Base-by-base conservation (phyloP, 2,888 invertebrate species). In the Amaurobius ferox region DNA sequence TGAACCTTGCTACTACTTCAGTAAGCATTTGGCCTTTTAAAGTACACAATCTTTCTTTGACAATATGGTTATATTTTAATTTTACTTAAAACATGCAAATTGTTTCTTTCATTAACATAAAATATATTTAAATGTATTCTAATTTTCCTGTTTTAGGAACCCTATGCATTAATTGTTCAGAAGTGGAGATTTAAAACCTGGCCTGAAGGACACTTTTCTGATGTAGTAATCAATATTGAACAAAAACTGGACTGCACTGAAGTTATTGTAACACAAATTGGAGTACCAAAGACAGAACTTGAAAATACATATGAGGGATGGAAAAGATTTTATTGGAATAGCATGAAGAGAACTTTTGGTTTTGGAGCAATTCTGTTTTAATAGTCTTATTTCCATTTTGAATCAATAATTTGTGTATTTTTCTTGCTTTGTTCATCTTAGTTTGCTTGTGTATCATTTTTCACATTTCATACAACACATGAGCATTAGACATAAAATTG, bases 131-230 rank as follows among this genome's bases (percentile, higher is more conserved):
- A 11, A 13, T 9, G 13, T 9, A n/a, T 48, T 6, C 48, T 48
- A 5, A 7, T 7, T 48, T 48, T 48, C 48, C 3, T 48, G 6
- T 64, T 64, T 29, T 48, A 79, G 79, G 74, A 68, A 5, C 96
- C 96, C 0, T 94, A 94, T 44, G 94, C 95, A 91, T 95, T 94
- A 92, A 96, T 99, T 79, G 94, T 94, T 0, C 96, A 98, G 92
- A 94, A 93, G 89, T 99, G 99, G 99, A 93, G 99, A 90, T 95
- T 96, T 90, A 98, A 97, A 92, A 95, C 95, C 88, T 99, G 99
- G 98, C 98, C 98, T 0, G 94, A 93, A 0, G 96, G 95, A 44
- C 98, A 98, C 92, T 96, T 94, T 92, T 99, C 99, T 0, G 94
- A 94, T 88, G 98, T 99, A 73, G 94, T 94, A 6, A 94, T 99